These are phyloP conservation scores for Calameuta filiformis DNA, from an alignment of 2,888 invertebrate genomes.

Conservation along the genomic window DNA sequence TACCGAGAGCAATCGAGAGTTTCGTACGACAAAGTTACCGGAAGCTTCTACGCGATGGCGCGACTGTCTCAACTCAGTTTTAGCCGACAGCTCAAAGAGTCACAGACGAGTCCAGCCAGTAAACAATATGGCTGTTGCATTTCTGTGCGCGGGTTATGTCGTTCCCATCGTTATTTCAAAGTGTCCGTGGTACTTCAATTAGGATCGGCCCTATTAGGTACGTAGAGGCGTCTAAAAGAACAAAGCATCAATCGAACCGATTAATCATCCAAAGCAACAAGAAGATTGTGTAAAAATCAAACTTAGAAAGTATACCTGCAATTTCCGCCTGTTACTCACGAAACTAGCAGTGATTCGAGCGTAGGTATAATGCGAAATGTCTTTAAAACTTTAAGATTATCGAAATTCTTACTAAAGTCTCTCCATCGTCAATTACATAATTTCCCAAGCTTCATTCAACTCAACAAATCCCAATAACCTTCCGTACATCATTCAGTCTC, in stretches of 20 bases:
- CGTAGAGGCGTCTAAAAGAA: background rate
- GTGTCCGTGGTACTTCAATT: constrained; percentile 26
- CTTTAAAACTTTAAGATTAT: background rate
- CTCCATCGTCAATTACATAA: background rate
- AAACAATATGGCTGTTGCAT: constrained; percentile 58
- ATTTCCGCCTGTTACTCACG: constrained; percentile 15
- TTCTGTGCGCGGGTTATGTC: constrained; percentile 56
- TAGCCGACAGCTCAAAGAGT: constrained; percentile 12
- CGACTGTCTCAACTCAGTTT: background rate
- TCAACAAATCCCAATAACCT: background rate
- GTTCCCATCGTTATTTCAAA: constrained; percentile 34
- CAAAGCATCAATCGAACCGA: background rate
- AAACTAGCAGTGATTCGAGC: constrained; percentile 1
- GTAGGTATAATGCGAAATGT: constrained; percentile 15
- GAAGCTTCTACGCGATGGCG: background rate
- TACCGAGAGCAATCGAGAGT: background rate
- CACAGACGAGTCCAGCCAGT: constrained; percentile 30
- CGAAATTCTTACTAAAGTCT: background rate
- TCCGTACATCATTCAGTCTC: background rate
- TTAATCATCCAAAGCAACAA: background rate
- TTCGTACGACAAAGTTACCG: background rate
- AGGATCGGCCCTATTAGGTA: constrained; percentile 21
- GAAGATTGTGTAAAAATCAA: background rate
- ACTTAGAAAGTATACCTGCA: constrained; percentile 8
- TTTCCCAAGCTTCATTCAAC: background rate